A percentile compares a stretch with the other conserved stretches of the same genome.
These are phyloP conservation scores for Discoglossus pictus DNA, from an alignment of 2,797 vertebrate species.

Conservation along the genomic window DNA sequence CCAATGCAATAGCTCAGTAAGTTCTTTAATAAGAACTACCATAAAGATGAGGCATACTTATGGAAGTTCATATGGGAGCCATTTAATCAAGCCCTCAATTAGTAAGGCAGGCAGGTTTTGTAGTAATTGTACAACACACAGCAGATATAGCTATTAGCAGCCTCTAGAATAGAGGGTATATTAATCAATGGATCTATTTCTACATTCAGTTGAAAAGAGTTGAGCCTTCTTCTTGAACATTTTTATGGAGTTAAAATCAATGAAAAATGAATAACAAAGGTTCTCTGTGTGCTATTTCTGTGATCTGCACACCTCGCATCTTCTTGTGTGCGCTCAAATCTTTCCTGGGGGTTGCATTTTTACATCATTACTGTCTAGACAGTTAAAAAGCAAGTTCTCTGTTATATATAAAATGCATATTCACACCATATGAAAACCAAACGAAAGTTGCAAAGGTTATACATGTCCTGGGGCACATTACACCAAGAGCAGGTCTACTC, in stretches of 20 bases:
- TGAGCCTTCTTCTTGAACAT: slow-evolving; percentile 9
- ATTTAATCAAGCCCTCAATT: too few species aligned
- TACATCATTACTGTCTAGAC: slow-evolving; percentile 24
- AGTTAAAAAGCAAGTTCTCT: slow-evolving; percentile 16
- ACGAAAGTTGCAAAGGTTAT: slow-evolving; percentile 28
- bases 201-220: neutral
- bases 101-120: too few species aligned
- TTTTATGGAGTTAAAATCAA: slow-evolving; percentile 8
- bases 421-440: slow-evolving; percentile 32
- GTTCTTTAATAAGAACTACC: too few species aligned
- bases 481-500: slow-evolving; percentile 5
- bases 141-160: neutral
- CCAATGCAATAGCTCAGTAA: too few species aligned
- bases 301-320: slow-evolving; percentile 30
- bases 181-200: slow-evolving; percentile 9
- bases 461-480: slow-evolving; percentile 15
- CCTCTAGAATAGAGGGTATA: neutral
- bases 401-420: slow-evolving; percentile 41
- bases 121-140: slow-evolving; percentile 13
- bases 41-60: too few species aligned
- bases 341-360: slow-evolving; percentile 12
- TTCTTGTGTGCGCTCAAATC: neutral
- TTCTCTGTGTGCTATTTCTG: neutral
- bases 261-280: neutral
- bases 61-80: too few species aligned